Percentiles rank a stretch among this genome's conserved stretches.
phyloP scores from a whole-genome alignment of 64 coral and sea anemone species.

The Hydrozoanthus tunicans region DNA sequence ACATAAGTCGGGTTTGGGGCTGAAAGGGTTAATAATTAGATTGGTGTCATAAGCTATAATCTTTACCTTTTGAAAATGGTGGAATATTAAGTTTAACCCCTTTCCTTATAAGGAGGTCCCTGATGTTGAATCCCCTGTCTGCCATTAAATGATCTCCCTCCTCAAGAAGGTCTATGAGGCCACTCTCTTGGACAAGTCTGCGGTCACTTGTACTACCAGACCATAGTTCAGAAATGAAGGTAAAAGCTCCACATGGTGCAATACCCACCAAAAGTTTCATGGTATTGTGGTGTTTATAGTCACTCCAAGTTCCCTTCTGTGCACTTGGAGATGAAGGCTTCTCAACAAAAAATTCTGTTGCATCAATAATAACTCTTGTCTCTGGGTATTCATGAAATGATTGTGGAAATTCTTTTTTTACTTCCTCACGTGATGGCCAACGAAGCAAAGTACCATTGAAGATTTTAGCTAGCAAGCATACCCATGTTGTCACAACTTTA shows the following conservation, averaged over 20 bases:
- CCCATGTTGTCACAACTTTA: constrained; percentile 36
- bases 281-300: constrained; percentile 55
- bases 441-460: constrained; percentile 39
- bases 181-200: constrained; percentile 40
- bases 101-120: constrained; percentile 22
- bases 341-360: constrained; percentile 29
- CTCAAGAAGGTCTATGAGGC: background rate
- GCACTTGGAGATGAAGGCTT: constrained; percentile 46
- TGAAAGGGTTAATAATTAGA: too few species aligned
- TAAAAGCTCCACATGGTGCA: background rate
- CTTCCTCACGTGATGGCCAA: background rate
- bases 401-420: background rate
- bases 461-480: constrained; percentile 18
- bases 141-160: constrained; percentile 49
- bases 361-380: constrained; percentile 51
- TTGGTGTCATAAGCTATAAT: background rate
- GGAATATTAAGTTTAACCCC: constrained; percentile 13
- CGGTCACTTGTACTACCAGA: constrained; percentile 31
- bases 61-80: background rate
- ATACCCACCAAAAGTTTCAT: constrained; percentile 20
- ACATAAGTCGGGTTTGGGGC: too few species aligned
- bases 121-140: constrained; percentile 40
- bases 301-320: constrained; percentile 25
- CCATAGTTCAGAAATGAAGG: background rate
- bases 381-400: constrained; percentile 25